A percentile compares a stretch with the other conserved stretches of the same genome.
phyloP scores from a whole-genome alignment of 2,113 vertebrate species.

The Suricata suricatta region DNA sequence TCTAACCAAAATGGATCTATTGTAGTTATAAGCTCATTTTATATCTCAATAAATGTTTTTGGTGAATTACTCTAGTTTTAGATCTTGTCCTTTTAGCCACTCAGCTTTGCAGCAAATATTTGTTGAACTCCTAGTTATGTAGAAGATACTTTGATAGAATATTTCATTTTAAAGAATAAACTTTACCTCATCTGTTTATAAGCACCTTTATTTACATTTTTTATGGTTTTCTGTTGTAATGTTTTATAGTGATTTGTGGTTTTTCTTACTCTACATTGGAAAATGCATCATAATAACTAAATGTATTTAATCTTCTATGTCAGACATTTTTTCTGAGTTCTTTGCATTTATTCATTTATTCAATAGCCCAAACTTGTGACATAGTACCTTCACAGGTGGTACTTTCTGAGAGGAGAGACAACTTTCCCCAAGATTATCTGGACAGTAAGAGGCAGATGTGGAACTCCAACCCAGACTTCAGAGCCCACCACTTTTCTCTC shows the following conservation, averaged over 20 bases:
- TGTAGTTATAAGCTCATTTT: not conserved
- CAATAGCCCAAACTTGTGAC: not conserved
- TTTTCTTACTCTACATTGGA: not conserved
- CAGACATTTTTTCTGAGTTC: not conserved
- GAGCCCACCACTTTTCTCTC: not conserved
- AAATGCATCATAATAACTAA: not conserved
- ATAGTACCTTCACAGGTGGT: not conserved
- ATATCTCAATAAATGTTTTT: not conserved
- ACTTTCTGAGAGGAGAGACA: not conserved
- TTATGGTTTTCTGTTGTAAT: not conserved
- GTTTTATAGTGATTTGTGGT: not conserved
- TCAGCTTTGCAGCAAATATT: not conserved
- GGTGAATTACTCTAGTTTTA: not conserved
- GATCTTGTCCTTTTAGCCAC: not conserved
- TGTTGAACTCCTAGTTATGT: not conserved
- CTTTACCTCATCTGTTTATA: not conserved
- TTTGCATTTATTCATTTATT: not conserved
- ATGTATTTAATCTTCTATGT: not conserved
- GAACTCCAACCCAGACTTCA: not conserved
- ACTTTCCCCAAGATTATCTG: not conserved
- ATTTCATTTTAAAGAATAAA: constrained; percentile 9
- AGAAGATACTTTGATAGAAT: not conserved
- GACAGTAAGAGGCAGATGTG: not conserved
- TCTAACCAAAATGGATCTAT: not conserved
- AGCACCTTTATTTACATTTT: not conserved